Conservation (phyloP, 2,797 vertebrate genomes). For the Esox masquinongy region DNA sequence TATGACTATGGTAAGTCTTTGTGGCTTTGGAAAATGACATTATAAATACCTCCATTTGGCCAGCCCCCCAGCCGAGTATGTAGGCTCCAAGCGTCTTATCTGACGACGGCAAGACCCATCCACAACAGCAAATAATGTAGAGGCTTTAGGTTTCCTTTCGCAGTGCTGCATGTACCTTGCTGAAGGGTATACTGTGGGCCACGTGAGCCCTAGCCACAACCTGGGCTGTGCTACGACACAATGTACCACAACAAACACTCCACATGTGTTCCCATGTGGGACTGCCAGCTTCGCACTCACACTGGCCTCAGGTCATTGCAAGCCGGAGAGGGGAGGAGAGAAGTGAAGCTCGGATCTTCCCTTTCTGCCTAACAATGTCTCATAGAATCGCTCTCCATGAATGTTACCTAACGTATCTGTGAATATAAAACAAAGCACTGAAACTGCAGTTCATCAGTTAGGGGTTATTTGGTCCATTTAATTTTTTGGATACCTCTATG, state of each 20-base stretch:
- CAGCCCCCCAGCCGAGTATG: not conserved
- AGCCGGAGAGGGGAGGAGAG: too few relatives aligned
- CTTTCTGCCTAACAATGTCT: too few relatives aligned
- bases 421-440: too few relatives aligned
- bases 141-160: not conserved
- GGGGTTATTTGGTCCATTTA: too few relatives aligned
- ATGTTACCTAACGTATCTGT: too few relatives aligned
- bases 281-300: conserved; percentile 50
- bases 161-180: conserved; percentile 26
- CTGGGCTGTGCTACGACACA: conserved; percentile 50
- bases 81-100: conserved; percentile 9
- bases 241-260: conserved; percentile 26
- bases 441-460: too few relatives aligned
- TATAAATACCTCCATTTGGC: conserved; percentile 23
- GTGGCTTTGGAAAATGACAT: conserved; percentile 14
- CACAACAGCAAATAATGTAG: not conserved
- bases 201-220: conserved; percentile 48
- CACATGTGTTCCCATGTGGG: conserved; percentile 58
- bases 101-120: not conserved
- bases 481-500: too few relatives aligned
- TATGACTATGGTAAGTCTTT: conserved; percentile 27
- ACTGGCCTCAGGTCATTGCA: conserved; percentile 55
- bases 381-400: too few relatives aligned
- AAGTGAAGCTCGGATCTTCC: too few relatives aligned
- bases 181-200: conserved; percentile 51